Conservation (phyloP, 2,113 vertebrate genomes). For the Tautogolabrus adspersus region DNA sequence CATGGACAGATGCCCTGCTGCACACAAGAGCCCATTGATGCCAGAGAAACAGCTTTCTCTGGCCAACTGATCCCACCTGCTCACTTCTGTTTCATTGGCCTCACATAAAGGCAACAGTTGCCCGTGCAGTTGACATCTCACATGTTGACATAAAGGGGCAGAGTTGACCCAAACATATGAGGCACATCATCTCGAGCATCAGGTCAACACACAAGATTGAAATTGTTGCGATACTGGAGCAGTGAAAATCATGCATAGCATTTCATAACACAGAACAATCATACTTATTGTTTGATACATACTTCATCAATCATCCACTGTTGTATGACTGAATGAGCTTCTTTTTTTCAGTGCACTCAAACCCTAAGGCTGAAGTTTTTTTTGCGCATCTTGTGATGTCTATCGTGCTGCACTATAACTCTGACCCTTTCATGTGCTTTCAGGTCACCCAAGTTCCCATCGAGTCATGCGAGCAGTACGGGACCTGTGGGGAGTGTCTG, state of each 20-base stretch:
- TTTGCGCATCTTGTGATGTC: conserved; percentile 5
- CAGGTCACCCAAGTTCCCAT: conserved; percentile 95
- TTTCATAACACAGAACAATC: background rate
- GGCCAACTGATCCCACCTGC: conserved; percentile 78
- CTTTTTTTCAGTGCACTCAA: background rate
- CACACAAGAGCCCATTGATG: conserved; percentile 73
- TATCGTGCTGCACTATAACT: background rate
- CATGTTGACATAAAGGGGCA: conserved; percentile 6
- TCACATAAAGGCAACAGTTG: conserved; percentile 66
- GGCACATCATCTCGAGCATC: background rate
- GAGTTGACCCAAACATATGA: background rate
- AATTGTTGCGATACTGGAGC: background rate
- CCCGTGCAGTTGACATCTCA: conserved; percentile 44
- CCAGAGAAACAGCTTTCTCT: conserved; percentile 52
- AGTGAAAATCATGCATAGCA: background rate
- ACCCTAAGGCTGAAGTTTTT: background rate
- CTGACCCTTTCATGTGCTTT: conserved; percentile 17
- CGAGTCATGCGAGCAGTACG: conserved; percentile 96
- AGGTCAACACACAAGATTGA: conserved; percentile 16
- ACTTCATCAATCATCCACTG: background rate
- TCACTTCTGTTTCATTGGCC: conserved; percentile 56
- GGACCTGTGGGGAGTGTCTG: conserved; percentile 94
- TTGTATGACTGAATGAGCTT: conserved; percentile 4
- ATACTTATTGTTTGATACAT: background rate
- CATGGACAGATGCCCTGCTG: conserved; percentile 66